Evolutionary conservation across 2,888 invertebrate genomes (phyloP), one percentile per base, ranked within the genome.

Genomic region (Microchrysa polita): DNA sequence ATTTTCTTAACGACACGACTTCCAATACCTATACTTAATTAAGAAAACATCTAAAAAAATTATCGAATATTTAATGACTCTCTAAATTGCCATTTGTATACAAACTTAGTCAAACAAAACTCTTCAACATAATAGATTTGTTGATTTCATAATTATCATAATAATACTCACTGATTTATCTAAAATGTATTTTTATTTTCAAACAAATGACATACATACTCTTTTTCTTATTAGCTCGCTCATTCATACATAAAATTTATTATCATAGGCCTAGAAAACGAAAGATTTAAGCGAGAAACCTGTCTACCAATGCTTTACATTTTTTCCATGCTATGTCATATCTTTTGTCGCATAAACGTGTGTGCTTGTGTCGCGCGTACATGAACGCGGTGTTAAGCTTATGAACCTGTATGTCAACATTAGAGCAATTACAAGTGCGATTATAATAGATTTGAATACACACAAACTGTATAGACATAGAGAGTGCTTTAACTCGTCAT

Each of bases 221-320:
- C 27, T 34, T 34, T n/a, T 34, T 34, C 27, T 7, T 34, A 7
- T 7, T n/a, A n/a, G n/a, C 27, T 5, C 27, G 27, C 7, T 34
- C 27, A 34, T 34, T 34, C 61, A 18, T 40, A 16, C 61, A 20
- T 44, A 44, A 44, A 14, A 2, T 42, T 14, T 42, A 14, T 16
- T 40, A 14, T 23, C 40, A 42, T 20, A 16, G 60, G 7, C 5
- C 23, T 5, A 22, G 18, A 42, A 65, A 65, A 48, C 65, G 65
- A 65, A 65, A 65, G 65, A 65, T 22, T 65, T 22, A 65, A 48
- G 65, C 48, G 22, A 65, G 65, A 20, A 65, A 65, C 65, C 65
- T 16, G 65, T 48, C 22, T 44, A n/a, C n/a, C n/a, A n/a, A n/a
- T n/a, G n/a, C n/a, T 65, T 48, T 5, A 44, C 2, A 12, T 60